Evolutionary conservation across 2,113 vertebrate species (phyloP).

Genomic region (Sebastes schlegelii): DNA sequence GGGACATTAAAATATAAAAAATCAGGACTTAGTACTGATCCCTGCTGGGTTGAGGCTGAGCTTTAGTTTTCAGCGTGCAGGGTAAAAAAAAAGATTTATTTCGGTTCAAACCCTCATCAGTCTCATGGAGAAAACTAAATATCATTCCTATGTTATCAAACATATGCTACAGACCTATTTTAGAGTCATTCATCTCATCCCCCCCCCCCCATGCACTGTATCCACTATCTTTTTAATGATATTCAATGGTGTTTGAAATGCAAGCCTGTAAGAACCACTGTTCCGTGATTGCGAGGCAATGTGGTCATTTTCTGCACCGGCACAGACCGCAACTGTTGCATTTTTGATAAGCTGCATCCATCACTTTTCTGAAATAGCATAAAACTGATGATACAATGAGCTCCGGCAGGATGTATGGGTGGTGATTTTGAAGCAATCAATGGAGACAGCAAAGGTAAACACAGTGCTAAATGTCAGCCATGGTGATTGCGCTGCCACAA

Average conservation of each 20-base stretch:
- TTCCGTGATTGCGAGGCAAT: constrained; percentile 56
- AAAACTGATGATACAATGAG: constrained; percentile 69
- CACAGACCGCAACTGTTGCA: constrained; percentile 65
- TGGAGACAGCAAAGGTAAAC: constrained; percentile 80
- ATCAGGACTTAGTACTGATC: constrained; percentile 48
- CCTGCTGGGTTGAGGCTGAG: constrained; percentile 35
- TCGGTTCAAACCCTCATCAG: constrained; percentile 24
- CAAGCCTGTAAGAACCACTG: constrained; percentile 24
- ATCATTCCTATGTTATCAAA: constrained; percentile 26
- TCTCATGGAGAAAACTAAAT: constrained; percentile 22
- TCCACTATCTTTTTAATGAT: constrained; percentile 37
- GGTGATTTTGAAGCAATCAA: constrained; percentile 79
- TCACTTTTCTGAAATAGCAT: constrained; percentile 62
- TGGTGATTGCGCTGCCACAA: constrained; percentile 75
- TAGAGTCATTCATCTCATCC: neutral
- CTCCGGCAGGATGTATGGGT: constrained; percentile 61
- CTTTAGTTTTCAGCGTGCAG: constrained; percentile 29
- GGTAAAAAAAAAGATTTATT: constrained; percentile 26
- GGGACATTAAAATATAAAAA: constrained; percentile 57
- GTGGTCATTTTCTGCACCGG: constrained; percentile 54
- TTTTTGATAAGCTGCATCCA: constrained; percentile 78
- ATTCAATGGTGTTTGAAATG: constrained; percentile 52
- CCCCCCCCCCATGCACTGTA: constrained; percentile 19
- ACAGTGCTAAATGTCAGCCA: constrained; percentile 82
- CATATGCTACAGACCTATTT: constrained; percentile 25